Base-by-base conservation (phyloP, 2,797 vertebrate genomes). In the Amblyraja radiata region DNA sequence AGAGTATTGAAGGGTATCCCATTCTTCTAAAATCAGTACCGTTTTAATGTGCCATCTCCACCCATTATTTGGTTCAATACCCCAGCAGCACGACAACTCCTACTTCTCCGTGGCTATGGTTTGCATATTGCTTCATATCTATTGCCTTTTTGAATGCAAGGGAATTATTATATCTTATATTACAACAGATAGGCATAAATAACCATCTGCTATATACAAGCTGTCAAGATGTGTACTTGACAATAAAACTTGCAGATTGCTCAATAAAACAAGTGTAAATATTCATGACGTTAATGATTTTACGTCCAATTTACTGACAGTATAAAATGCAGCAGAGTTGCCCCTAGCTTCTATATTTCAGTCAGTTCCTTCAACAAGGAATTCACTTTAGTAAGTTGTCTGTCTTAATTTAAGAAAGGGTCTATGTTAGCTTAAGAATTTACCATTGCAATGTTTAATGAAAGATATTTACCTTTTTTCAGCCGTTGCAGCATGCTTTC, bases 91-190 rank as follows among this genome's bases (percentile, higher is more conserved):
- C 36, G 7, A 32, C 58, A 32, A 14, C 0, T 74, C 68, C 36
- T 91, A 73, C 46, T 76, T 92, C n/a, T 36, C 13, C 10, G 73
- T 71, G 65, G 36, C 65, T 28, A 13, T 76, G 16, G 65, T 68
- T 76, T 54, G 68, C 25, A 76, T 73, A 76, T 28, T 58, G 39
- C 46, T 13, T 73, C 28, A 28, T 74, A 39, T 8, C 39, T 14
- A 5, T 46, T 36, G 18, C 28, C 21, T 92, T 92, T 74, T 28
- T 76, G 21, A 73, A 14, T 23, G 39, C 68, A 73, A 91, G 54
- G 90, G 71, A 54, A 36, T 91, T 91, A 7, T 91, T 91, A 28
- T 28, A 76, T 73, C 76, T 92, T 76, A 92, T 91, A 91, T 58
- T 54, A 54, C 90, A n/a, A 23, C 5, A 54, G 71, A 54, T 92